Evolutionary conservation across 2,797 vertebrate genomes (phyloP), one percentile per base, ranked within the genome.

Genomic region (Macrochelys suwanniensis): DNA sequence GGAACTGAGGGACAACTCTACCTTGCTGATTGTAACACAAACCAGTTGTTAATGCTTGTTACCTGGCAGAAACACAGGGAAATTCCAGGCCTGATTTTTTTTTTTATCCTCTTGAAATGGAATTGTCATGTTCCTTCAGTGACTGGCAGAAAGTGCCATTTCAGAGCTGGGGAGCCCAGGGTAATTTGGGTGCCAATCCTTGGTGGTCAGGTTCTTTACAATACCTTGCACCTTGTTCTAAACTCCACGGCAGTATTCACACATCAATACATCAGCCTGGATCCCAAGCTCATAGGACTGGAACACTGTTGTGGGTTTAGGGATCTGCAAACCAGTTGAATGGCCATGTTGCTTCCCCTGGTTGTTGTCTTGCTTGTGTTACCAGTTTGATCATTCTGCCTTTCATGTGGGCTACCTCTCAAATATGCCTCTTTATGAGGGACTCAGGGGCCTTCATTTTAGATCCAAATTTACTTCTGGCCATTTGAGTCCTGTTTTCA

Each of bases 401-500:
- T 0, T 84, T 11, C 17, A 31, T 54, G 57, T 3, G 28, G 17
- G 59, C 42, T 81, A 74, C 54, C 74, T 0, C 0, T 37, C 33
- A 7, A 50, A 21, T 65, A 47, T 79, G 26, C 82, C 93, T 90
- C 88, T 81, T 85, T 94, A 94, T 0, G 0, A 94, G 85, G 49
- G 54, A n/a, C 49, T 89, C 87, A 0, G 0, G 65, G 83, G 37
- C 81, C 59, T 91, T 94, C 49, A 90, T 31, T 87, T 80, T 49
- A 25, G 31, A 61, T 89, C 93, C 76, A 90, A 42, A 93, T 93
- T 95, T 88, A 61, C 56, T 89, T 94, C 85, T 80, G 31, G 90
- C 83, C 85, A 51, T 94, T 93, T 95, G 87, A 83, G 96, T 89
- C 49, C 49, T 81, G 86, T 81, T 71, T 82, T 28, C 5, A 65